A percentile compares a stretch with the other conserved stretches of the same genome.
Conservation (phyloP, 2,888 invertebrate species). For the Belgica antarctica region DNA sequence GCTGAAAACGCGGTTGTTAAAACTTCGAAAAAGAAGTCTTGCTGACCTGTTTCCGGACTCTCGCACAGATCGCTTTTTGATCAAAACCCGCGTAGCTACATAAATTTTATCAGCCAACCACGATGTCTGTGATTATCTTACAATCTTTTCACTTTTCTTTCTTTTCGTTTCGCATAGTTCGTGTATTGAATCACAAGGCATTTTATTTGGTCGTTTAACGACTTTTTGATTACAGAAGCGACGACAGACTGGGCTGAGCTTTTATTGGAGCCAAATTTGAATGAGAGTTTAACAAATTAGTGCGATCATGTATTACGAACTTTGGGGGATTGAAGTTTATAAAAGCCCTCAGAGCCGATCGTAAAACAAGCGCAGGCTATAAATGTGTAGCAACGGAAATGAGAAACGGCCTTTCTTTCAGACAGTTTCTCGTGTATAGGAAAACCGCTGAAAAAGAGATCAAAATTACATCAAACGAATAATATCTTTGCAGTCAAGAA, state of each 20-base stretch:
- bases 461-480: not conserved
- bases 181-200: slow-evolving; percentile 7
- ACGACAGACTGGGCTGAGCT: not conserved
- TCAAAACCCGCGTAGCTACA: not conserved
- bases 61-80: not conserved
- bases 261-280: no score
- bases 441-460: not conserved
- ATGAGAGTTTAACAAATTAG: not conserved
- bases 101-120: not conserved
- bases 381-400: not conserved
- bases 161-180: not conserved
- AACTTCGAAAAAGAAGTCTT: not conserved
- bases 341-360: no score
- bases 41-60: slow-evolving; percentile 2
- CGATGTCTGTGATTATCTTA: slow-evolving; percentile 10
- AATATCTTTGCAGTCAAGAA: not conserved
- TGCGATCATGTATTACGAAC: not conserved
- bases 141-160: slow-evolving; percentile 28
- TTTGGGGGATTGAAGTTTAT: no score
- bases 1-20: not conserved
- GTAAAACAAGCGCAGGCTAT: not conserved
- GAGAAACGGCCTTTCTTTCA: not conserved
- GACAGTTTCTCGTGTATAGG: not conserved
- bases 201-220: no score
- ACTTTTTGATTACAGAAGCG: not conserved